These are phyloP conservation scores for Spinus pinus DNA, from an alignment of 2,797 vertebrate species.

Conservation along the genomic window DNA sequence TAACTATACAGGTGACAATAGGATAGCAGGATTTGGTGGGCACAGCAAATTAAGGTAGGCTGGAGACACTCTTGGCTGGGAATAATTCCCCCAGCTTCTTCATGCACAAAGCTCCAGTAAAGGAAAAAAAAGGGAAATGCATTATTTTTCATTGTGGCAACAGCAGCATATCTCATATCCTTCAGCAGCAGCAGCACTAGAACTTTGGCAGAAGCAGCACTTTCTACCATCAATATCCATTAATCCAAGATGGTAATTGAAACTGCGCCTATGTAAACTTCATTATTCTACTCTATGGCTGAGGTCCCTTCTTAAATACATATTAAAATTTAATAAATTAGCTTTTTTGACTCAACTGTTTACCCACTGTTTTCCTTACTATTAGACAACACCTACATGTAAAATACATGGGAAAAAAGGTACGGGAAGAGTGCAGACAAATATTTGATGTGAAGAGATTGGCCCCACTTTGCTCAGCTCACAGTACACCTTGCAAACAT, in stretches of 20 bases:
- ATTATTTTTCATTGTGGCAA: not conserved
- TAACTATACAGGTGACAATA: constrained; percentile 55
- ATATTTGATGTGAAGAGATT: constrained; percentile 42
- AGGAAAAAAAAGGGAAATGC: not conserved
- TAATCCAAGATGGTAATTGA: not conserved
- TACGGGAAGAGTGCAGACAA: constrained; percentile 8
- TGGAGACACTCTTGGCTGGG: not conserved
- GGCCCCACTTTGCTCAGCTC: constrained; percentile 16
- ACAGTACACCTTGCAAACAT: constrained; percentile 1
- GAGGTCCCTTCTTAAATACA: not conserved
- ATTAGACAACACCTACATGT: constrained; percentile 26
- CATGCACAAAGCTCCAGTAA: not conserved
- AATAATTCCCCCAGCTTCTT: not conserved
- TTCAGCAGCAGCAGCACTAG: not conserved
- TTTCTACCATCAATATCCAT: not conserved
- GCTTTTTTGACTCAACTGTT: constrained; percentile 26
- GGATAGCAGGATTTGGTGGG: not conserved
- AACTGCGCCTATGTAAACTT: not conserved
- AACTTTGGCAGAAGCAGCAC: not conserved
- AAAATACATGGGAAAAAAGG: not conserved
- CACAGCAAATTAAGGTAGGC: not conserved
- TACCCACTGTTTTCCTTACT: constrained; percentile 17
- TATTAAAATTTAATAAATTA: constrained; percentile 20
- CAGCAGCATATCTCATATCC: not conserved
- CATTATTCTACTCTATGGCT: not conserved